Base-by-base conservation (phyloP, 2,113 vertebrate species). In the Plecotus auritus region DNA sequence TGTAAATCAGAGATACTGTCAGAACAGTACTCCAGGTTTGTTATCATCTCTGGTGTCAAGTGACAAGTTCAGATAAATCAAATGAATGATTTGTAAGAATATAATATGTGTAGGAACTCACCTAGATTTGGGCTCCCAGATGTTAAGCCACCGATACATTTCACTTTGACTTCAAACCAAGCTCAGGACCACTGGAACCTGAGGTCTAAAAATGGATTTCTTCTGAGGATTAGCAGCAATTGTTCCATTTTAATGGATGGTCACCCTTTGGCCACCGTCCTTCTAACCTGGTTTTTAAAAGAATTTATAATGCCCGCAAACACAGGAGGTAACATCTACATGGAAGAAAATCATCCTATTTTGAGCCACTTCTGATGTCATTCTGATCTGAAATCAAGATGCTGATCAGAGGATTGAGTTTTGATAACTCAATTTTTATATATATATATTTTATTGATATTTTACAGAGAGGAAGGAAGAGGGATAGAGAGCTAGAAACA, bases 371-470 rank as follows among this genome's bases (percentile, higher is more conserved):
- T 88, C 47, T 72, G 40, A 77, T 40, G n/a, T 82, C 23, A 64
- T 86, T 90, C 45, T 64, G 67, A 73, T 89, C 83, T 74, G 70
- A 94, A 95, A 59, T 96, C 35, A 92, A 95, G 85, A 56, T 14
- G 84, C 56, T 70, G 51, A 90, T 81, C 74, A 85, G 78, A 54
- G 78, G 64, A 35, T 67, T 80, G 66, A 89, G 64, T 74, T 83
- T 91, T 70, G 64, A 22, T 92, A 45, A 78, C 59, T 40, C n/a
- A n/a, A n/a, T n/a, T n/a, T n/a, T n/a, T n/a, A n/a, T n/a, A n/a
- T n/a, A n/a, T n/a, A n/a, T n/a, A n/a, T n/a, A n/a, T n/a, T n/a
- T n/a, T n/a, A n/a, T n/a, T n/a, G n/a, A n/a, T n/a, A n/a, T n/a
- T n/a, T n/a, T n/a, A n/a, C n/a, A n/a, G n/a, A n/a, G n/a, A n/a